Evolutionary conservation across 2,888 invertebrate genomes (phyloP), one percentile per base, ranked within the genome.

Genomic region (Pseudococcus viburni): DNA sequence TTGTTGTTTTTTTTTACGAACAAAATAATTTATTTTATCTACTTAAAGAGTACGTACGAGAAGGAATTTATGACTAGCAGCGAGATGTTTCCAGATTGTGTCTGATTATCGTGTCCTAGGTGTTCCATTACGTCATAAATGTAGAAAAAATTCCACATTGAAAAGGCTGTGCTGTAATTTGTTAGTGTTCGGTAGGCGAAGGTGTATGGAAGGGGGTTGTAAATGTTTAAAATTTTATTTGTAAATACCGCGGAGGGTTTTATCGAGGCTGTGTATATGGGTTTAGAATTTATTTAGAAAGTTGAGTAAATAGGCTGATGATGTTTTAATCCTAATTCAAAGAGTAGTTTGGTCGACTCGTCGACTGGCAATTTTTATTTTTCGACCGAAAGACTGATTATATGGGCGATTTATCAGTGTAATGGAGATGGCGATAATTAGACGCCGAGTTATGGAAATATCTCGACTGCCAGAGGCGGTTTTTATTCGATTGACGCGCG

Each of bases 311-410:
- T 46, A 46, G 9, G 46, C 46, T 33, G 26, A 46, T 46, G 46
- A 46, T 46, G 1, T 46, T 46, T 46, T 46, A 11, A 46, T 46
- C 12, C 46, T 46, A 46, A 46, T 46, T 46, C 4, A 12, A 46
- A 46, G 46, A 46, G 46, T 46, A 46, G 12, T 46, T 46, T 46
- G 17, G 64, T 11, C 64, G 1, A 0, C 9, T 64, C 17, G 17
- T 19, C 7, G 0, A 19, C 64, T 64, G 9, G 12, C 64, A 19
- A 33, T 33, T 33, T 33, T 33, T 46, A 15, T 64, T 64, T 17
- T 64, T 17, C 64, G 64, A 64, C 1, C 64, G 64, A 64, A 59
- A 64, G 64, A 64, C 64, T 64, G 64, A 64, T 64, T 64, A 64
- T 64, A 4, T 64, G 6, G 19, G 64, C 64, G 17, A 9, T 59